Percentiles rank a stretch among this genome's conserved stretches.
Conservation (phyloP, 2,797 vertebrate species). For the Aphelocoma californica region DNA sequence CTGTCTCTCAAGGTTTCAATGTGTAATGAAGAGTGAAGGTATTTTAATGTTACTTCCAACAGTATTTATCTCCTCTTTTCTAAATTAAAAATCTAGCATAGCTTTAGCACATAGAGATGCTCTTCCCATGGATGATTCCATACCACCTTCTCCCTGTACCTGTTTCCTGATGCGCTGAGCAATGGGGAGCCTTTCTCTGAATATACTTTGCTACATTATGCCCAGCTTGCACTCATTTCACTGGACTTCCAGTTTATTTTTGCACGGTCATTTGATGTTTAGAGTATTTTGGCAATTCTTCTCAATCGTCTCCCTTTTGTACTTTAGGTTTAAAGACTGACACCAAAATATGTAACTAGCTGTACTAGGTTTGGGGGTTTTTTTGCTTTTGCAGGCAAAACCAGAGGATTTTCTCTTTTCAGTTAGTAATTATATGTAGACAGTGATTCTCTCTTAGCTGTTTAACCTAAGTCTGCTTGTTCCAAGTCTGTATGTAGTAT, state of each 20-base stretch:
- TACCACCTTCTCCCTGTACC: not conserved
- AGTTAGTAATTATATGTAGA: not conserved
- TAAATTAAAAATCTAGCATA: not conserved
- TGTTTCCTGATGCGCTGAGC: accelerated
- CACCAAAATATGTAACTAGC: not conserved
- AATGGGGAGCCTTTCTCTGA: not conserved
- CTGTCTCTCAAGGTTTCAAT: not conserved
- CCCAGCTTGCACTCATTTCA: not conserved
- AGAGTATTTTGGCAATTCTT: not conserved
- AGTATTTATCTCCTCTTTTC: not conserved
- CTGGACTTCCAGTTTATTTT: not conserved
- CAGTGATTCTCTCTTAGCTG: not conserved
- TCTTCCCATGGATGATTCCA: not conserved
- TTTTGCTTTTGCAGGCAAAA: not conserved
- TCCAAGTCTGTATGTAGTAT: not conserved
- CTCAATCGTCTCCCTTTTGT: not conserved
- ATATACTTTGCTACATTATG: not conserved
- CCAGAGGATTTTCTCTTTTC: not conserved
- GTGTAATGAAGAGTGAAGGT: not conserved
- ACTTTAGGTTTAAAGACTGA: not conserved
- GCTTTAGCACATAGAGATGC: not conserved
- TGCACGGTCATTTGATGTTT: not conserved
- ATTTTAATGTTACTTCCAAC: not conserved
- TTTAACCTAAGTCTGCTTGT: not conserved
- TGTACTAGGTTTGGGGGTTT: not conserved